Percentiles rank a stretch among this genome's conserved stretches.
phyloP scores from a whole-genome alignment of 1,140 invertebrate genomes.

The Pararge aegeria region DNA sequence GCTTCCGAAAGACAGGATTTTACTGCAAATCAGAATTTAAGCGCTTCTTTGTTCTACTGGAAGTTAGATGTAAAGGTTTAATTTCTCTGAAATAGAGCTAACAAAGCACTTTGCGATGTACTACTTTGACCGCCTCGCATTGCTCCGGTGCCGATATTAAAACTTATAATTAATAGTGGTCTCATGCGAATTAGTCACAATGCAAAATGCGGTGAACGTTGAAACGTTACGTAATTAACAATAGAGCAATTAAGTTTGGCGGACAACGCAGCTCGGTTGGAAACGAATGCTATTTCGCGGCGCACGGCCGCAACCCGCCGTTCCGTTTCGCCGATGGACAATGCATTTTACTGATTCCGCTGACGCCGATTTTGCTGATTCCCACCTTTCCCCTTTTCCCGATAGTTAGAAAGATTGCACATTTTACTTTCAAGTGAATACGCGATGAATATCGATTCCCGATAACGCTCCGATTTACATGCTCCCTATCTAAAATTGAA shows the following conservation, averaged over 20 bases:
- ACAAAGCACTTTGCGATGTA: slow-evolving; percentile 24
- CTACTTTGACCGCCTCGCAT: slow-evolving; percentile 25
- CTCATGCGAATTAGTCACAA: slow-evolving; percentile 59
- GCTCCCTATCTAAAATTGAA: slow-evolving; percentile 35
- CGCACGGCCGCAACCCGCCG: slow-evolving; percentile 39
- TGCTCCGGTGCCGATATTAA: slow-evolving; percentile 39
- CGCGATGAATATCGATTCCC: slow-evolving; percentile 49
- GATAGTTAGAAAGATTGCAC: slow-evolving; percentile 36
- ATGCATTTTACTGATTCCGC: slow-evolving; percentile 70
- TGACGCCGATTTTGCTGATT: slow-evolving; percentile 61
- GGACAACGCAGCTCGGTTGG: slow-evolving; percentile 51
- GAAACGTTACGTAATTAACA: slow-evolving; percentile 77
- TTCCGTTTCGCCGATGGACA: slow-evolving; percentile 54
- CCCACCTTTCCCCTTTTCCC: slow-evolving; percentile 35
- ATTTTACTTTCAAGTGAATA: slow-evolving; percentile 36
- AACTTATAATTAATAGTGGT: slow-evolving; percentile 59
- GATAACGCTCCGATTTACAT: slow-evolving; percentile 35
- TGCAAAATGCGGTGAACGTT: slow-evolving; percentile 57
- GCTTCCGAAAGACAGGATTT: slow-evolving; percentile 17
- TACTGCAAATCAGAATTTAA: slow-evolving; percentile 15
- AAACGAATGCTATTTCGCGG: slow-evolving; percentile 69
- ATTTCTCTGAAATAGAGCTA: slow-evolving; percentile 29
- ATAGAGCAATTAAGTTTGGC: slow-evolving; percentile 75
- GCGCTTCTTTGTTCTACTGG: slow-evolving; percentile 19
- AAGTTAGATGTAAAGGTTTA: slow-evolving; percentile 26